Evolutionary conservation across 2,888 invertebrate species (phyloP).

Genomic region (Drosophila atripex): DNA sequence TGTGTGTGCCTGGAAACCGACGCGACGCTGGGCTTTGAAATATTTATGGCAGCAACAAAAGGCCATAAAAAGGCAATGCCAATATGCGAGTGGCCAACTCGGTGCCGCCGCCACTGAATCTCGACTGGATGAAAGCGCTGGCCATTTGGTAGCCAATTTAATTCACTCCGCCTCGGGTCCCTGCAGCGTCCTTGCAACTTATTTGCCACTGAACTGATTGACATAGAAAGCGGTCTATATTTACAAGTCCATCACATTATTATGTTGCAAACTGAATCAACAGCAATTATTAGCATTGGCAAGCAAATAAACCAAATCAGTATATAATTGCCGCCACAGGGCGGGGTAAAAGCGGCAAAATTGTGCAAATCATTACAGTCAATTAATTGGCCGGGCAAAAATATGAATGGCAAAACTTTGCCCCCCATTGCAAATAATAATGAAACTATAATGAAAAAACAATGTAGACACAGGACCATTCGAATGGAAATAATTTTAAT

Average conservation of each 20-base stretch:
- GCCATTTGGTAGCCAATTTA: constrained; percentile 40
- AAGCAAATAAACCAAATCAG: constrained; percentile 25
- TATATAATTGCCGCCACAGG: constrained; percentile 7
- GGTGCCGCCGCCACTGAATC: constrained; percentile 15
- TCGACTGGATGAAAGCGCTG: constrained; percentile 17
- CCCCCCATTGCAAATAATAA: constrained; percentile 23
- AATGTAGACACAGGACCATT: constrained; percentile 33
- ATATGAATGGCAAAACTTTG: constrained; percentile 33
- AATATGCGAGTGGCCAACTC: constrained; percentile 19
- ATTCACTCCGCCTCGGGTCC: constrained; percentile 28
- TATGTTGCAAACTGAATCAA: constrained; percentile 27
- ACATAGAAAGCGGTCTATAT: constrained; percentile 29
- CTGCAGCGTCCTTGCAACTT: constrained; percentile 22
- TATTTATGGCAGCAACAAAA: constrained; percentile 51
- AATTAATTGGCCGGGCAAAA: constrained; percentile 41
- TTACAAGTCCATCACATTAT: constrained; percentile 37
- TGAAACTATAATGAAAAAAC: constrained; percentile 42
- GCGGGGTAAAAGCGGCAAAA: constrained; percentile 9
- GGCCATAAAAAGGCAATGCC: constrained; percentile 31
- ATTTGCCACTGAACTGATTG: constrained; percentile 44
- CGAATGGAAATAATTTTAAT: constrained; percentile 6
- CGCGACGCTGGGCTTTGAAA: constrained; percentile 42
- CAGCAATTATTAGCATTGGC: constrained; percentile 34
- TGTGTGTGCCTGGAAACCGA: constrained; percentile 22
- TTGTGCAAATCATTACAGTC: constrained; percentile 52